Evolutionary conservation across 2,113 vertebrate genomes (phyloP), one percentile per base, ranked within the genome.

Genomic region (Phyllostomus discolor): DNA sequence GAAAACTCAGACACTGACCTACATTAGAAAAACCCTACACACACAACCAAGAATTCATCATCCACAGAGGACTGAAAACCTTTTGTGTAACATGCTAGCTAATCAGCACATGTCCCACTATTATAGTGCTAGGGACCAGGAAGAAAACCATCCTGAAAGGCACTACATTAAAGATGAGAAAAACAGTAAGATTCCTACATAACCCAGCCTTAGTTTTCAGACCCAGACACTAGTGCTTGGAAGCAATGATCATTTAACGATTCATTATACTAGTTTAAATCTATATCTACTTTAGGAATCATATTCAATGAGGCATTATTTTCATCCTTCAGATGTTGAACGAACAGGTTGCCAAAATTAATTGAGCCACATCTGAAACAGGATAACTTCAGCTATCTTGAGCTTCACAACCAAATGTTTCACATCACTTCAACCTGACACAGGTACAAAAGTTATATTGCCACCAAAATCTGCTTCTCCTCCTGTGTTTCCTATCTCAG

Each of bases 1-100:
- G 90, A 38, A 33, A 95, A 59, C 62, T 82, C 67, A 97, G 94
- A 95, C n/a, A 81, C 76, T 97, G 96, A 96, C 95, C 96, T 98
- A 97, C 94, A 92, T 97, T 95, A 94, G 46, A 92, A 66, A 94
- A 96, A 88, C 67, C 59, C 48, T 92, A 79, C 11, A 88, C 59
- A 92, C 10, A 75, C 73, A 96, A 94, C 86, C 89, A 97, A 91
- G 90, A 90, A 92, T 91, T 95, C 91, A 88, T 57, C 76, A 52
- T 96, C 92, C 87, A 64, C 75, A 81, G 78, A 95, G 57, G 59
- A 91, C 38, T 87, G 38, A 94, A 96, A 95, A 52, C 64, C 88
- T 91, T 79, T 81, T 17, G 22, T 20, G 48, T 93, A 95, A 80
- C 81, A 72, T 95, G 62, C 76, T 73, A 75, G 66, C 50, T 85